Evolutionary conservation across 2,888 invertebrate genomes (phyloP), one percentile per base, ranked within the genome.

Genomic region (Plagodis dolabraria): DNA sequence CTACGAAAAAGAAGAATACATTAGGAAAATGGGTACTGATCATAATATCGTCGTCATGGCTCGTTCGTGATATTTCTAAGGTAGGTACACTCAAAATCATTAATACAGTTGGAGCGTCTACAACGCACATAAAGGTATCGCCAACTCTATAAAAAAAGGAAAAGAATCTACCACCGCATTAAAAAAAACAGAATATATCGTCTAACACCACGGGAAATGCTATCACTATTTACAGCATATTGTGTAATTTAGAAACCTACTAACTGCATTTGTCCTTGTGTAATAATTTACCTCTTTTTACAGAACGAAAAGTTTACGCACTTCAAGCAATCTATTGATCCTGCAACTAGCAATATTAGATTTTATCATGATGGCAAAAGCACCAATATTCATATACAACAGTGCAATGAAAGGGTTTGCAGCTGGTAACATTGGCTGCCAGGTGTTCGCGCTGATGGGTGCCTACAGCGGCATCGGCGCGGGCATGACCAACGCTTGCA

Each of bases 281-380:
- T n/a, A n/a, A n/a, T n/a, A 22, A 2, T 22, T 22, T 4, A 22
- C 22, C 22, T 22, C 22, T 52, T 58, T 55, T 76, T 77, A 46
- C 83, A 96, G 96, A 55, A 95, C 96, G 53, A 96, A 96, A 86
- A 93, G 94, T 64, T 87, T 96, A 52, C 93, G 96, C 69, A 96
- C 96, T 0, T 96, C 97, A 2, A 97, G 97, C 48, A 97, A 97
- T 78, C 94, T 97, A 77, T 95, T 97, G 62, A 97, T 97, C 9
- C 94, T 97, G 52, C 97, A 97, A 83, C 85, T 97, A 79, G 96
- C 97, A 0, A 88, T 97, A 59, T 95, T 96, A 72, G 97, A 97
- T 86, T 97, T 97, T 75, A 86, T 97, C 36, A 97, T 97, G 97
- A 97, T 97, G 97, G 84, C 94, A 38, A 97, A 97, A 87, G 94